phyloP scores from a whole-genome alignment of 2,888 invertebrate species.

The Sinelater perroti region DNA sequence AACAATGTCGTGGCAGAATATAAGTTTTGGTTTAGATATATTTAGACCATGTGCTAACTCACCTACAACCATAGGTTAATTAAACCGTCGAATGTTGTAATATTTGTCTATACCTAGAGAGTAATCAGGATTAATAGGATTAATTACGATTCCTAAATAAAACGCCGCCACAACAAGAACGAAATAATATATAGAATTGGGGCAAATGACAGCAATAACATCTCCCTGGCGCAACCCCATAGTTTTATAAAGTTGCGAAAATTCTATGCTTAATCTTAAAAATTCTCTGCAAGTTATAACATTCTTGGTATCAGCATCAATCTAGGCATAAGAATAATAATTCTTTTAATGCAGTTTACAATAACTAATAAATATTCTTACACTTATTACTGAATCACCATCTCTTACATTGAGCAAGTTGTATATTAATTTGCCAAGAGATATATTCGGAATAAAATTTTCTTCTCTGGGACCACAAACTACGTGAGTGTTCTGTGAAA shows the following conservation, averaged over 20 bases:
- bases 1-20: not conserved
- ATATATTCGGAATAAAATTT: too few species aligned
- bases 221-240: not conserved
- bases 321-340: too few species aligned
- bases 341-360: too few species aligned
- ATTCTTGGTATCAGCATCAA: conserved; percentile 45
- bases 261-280: conserved; percentile 42
- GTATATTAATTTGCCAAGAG: too few species aligned
- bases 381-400: too few species aligned
- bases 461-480: too few species aligned
- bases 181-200: too few species aligned
- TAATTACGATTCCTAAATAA: conserved; percentile 45
- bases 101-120: conserved; percentile 28
- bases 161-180: conserved; percentile 45
- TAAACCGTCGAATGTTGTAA: not conserved
- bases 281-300: conserved; percentile 43
- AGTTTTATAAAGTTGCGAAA: conserved; percentile 37
- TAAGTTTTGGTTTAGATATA: conserved; percentile 1
- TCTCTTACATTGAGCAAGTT: too few species aligned
- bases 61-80: conserved; percentile 58
- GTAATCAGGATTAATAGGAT: conserved; percentile 49
- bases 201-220: not conserved
- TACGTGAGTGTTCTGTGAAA: too few species aligned
- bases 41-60: conserved; percentile 65
- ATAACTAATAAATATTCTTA: too few species aligned